phyloP scores from a whole-genome alignment of 2,888 invertebrate species.

The Epistrophella euchroma region DNA sequence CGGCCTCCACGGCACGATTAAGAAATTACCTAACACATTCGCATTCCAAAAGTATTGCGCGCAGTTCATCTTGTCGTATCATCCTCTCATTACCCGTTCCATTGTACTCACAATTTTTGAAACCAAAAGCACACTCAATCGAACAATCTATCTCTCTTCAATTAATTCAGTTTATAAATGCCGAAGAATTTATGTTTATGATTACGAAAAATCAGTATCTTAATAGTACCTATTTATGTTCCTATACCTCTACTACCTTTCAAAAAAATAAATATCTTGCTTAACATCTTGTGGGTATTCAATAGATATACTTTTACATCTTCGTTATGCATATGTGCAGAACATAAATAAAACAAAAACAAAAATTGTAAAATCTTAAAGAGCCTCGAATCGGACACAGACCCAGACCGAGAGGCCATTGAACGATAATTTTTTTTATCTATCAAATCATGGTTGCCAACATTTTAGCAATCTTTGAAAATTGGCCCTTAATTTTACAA shows the following conservation, averaged over 20 bases:
- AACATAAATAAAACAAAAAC: conserved; percentile 11
- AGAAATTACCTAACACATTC: conserved; percentile 62
- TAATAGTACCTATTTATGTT: no score
- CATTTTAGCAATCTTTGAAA: background rate
- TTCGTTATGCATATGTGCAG: conserved; percentile 35
- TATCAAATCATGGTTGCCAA: conserved; percentile 6
- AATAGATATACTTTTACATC: conserved; percentile 45
- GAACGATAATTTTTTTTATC: conserved; percentile 53
- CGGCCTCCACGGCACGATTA: conserved; percentile 31
- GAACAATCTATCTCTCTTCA: conserved; percentile 15
- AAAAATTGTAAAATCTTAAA: conserved; percentile 46
- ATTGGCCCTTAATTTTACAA: background rate
- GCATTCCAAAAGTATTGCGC: conserved; percentile 29
- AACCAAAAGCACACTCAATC: conserved; percentile 57
- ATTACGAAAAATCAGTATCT: conserved; percentile 65
- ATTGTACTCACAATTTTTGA: conserved; percentile 19
- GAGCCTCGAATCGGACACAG: conserved; percentile 45
- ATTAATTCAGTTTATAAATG: background rate
- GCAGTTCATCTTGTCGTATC: conserved; percentile 22
- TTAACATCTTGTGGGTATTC: conserved; percentile 9
- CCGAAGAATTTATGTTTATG: conserved; percentile 47
- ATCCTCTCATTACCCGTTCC: conserved; percentile 34
- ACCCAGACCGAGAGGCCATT: conserved; percentile 62
- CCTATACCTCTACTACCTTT: conserved; percentile 45
- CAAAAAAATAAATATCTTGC: conserved; percentile 52